Percentiles rank a stretch among this genome's conserved stretches.
Conservation (phyloP, 2,797 vertebrate species). For the Rousettus madagascariensis region DNA sequence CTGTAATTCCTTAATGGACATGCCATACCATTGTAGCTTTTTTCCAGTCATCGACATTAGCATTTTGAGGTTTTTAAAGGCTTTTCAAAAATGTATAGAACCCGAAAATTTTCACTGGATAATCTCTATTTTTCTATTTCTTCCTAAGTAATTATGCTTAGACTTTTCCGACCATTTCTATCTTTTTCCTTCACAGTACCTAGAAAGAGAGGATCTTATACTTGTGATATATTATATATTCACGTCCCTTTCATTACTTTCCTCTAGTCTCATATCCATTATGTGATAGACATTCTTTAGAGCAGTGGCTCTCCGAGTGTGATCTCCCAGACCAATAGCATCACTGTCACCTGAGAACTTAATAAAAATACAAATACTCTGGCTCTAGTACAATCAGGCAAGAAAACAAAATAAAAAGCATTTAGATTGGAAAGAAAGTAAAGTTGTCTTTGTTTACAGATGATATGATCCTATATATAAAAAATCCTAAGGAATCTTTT, state of each 20-base stretch:
- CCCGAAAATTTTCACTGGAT: neutral
- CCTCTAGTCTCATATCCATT: neutral
- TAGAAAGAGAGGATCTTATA: conserved; percentile 17
- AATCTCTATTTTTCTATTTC: conserved; percentile 11
- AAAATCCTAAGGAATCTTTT: conserved; percentile 8
- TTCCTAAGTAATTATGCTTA: conserved; percentile 17
- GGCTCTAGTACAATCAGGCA: neutral
- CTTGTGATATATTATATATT: neutral
- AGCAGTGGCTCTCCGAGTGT: neutral
- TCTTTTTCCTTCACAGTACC: neutral
- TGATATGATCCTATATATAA: neutral
- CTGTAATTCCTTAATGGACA: neutral
- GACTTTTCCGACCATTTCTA: neutral
- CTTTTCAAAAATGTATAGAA: neutral
- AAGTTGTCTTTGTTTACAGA: neutral
- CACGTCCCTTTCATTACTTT: neutral
- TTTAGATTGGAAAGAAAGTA: neutral
- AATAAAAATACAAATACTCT: neutral
- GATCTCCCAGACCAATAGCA: neutral
- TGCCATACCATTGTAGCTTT: neutral
- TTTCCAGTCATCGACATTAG: neutral
- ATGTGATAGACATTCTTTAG: neutral
- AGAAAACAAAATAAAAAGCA: conserved; percentile 29
- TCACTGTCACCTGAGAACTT: neutral
- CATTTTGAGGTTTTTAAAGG: neutral